Base-by-base conservation (phyloP, 1,140 invertebrate genomes). In the Temnothorax nylanderi region DNA sequence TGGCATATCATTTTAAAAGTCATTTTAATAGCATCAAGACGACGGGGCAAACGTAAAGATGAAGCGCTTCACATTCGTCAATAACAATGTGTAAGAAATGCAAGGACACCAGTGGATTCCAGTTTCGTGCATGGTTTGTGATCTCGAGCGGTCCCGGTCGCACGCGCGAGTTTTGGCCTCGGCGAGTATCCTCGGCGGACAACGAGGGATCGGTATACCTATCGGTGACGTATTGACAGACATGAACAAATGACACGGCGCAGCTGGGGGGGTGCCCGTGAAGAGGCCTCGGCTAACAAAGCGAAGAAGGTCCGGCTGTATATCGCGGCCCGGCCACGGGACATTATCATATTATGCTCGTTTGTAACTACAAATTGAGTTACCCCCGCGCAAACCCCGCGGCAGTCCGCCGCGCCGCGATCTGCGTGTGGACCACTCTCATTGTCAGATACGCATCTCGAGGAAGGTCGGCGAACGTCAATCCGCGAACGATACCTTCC, bases 341-440 rank as follows among this genome's bases (percentile, higher is more conserved):
- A 91, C 93, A 95, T 95, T 95, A 95, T 94, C 94, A 95, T 95
- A 95, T 94, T 95, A 95, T 93, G 89, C 94, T 94, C 94, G 93
- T 95, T 95, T 95, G 94, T 95, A 95, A 95, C 94, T 94, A 94
- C 94, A 95, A 95, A 95, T 95, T 95, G 94, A 94, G 94, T 95
- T 94, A 94, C 93, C 94, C 94, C 93, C 91, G 91, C 90, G 92
- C 87, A 80, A 89, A 77, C 90, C 89, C 87, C 77, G 74, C 88
- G 72, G 87, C 88, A 86, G 72, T 69, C 62, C 81, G 58, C 34
- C 18, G 41, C 81, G 58, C 34, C 18, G 41, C 54, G 67, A 58
- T 74, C 69, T 44, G 77, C 56, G 58, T 60, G 74, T 64, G 56
- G 62, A 13, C 81, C 75, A 37, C 71, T 72, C 76, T 80, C 58